Evolutionary conservation across 2,797 vertebrate genomes (phyloP), one percentile per base, ranked within the genome.

Genomic region (Ibycter americanus): DNA sequence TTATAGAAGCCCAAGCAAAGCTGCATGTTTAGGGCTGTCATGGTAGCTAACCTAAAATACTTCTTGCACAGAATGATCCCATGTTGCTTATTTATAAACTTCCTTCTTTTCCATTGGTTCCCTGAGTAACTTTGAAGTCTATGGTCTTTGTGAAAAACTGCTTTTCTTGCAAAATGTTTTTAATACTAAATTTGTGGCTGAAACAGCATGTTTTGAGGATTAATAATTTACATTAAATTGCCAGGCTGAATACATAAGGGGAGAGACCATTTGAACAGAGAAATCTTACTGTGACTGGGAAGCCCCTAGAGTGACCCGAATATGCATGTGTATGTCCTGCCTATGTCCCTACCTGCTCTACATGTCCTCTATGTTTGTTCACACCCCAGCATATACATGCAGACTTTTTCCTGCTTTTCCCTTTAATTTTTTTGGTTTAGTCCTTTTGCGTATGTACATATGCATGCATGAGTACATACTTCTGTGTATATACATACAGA

Each of bases 371-470:
- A 2, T 55, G 12, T 76, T 29, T 55, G 20, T 83, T 91, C 34
- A 42, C 13, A 29, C 16, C 23, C 18, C 1, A 0, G 26, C 58
- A 5, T 40, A 26, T 34, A 46, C 58, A 68, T 61, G 34, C 6
- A 38, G 51, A 11, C 52, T 10, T 80, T 70, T 56, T 54, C 23
- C 32, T 85, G 0, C 55, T 85, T 29, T 52, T 83, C 47, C 12
- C 34, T 89, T 52, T 68, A 20, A n/a, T 51, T 90, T 71, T 83
- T 47, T 27, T 56, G 18, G 8, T 67, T 72, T 61, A 54, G 62
- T 76, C 17, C 20, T 82, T 79, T 54, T 0, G 0, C 58, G 23
- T 62, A 29, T 25, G n/a, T 62, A 40, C 6, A 5, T 26, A 34
- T 12, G 36, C 52, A 40, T 31, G 19, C 15, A 42, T 62, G 49